Conservation (phyloP, 2,113 vertebrate species). For the Gallinago paraguaiae region DNA sequence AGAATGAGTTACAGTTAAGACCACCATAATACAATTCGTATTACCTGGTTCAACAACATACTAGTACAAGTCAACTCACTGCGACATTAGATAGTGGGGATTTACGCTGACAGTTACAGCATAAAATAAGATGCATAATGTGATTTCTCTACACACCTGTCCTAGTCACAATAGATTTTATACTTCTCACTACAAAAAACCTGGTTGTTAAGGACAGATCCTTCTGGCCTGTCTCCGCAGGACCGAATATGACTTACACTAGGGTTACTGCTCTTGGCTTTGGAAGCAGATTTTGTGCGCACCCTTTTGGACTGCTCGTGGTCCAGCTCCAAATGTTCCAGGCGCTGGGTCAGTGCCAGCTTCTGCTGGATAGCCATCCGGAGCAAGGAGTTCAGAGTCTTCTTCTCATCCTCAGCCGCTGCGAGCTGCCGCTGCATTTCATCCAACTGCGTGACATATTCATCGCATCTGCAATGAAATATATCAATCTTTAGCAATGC, state of each 20-base stretch:
- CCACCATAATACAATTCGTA: conserved; percentile 67
- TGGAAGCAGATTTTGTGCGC: conserved; percentile 81
- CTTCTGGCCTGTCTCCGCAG: conserved; percentile 82
- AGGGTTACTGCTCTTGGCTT: conserved; percentile 84
- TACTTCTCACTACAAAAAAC: conserved; percentile 96
- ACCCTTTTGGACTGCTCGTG: conserved; percentile 91
- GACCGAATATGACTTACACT: conserved; percentile 89
- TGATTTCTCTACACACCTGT: neutral
- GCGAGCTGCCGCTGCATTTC: conserved; percentile 97
- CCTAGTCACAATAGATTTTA: conserved; percentile 96
- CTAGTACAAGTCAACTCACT: conserved; percentile 77
- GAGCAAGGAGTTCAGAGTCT: conserved; percentile 95
- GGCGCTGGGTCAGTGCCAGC: conserved; percentile 93
- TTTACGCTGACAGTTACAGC: conserved; percentile 74
- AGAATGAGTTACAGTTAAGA: conserved; percentile 79
- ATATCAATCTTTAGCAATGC: neutral
- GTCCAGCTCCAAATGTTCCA: conserved; percentile 93
- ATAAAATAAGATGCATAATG: conserved; percentile 46
- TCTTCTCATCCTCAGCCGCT: conserved; percentile 97
- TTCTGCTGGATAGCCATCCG: conserved; percentile 99
- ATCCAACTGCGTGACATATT: conserved; percentile 95
- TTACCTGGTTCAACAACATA: conserved; percentile 77
- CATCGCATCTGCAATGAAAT: conserved; percentile 85
- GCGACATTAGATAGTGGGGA: conserved; percentile 80
- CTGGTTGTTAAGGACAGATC: conserved; percentile 83